Conservation (phyloP, 1,140 invertebrate species). For the Drosophila simulans region DNA sequence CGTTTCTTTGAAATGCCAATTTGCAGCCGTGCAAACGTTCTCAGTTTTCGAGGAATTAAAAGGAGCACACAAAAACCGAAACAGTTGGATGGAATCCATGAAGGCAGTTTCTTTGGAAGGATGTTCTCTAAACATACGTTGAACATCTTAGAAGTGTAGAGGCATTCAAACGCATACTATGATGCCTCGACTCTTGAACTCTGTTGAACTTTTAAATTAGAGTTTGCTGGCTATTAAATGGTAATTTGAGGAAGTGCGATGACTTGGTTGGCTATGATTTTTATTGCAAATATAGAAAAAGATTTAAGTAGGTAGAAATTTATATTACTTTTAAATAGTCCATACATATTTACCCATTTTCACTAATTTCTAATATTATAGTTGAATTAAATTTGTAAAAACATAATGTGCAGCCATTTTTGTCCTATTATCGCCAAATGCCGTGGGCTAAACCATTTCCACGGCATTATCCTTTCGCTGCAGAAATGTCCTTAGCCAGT, state of each 20-base stretch:
- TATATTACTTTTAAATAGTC: too few species aligned
- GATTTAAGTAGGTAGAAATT: too few species aligned
- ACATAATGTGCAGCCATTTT: not conserved
- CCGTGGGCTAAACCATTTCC: conserved; percentile 5
- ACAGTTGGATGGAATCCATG: too few species aligned
- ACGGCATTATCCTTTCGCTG: conserved; percentile 6
- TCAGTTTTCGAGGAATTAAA: conserved; percentile 1
- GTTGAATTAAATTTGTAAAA: too few species aligned
- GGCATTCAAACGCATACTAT: not conserved
- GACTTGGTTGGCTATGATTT: not conserved
- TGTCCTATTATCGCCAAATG: conserved; percentile 2
- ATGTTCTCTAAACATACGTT: not conserved
- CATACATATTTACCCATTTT: too few species aligned
- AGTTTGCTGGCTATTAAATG: not conserved
- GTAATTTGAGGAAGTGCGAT: not conserved
- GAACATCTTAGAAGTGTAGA: not conserved
- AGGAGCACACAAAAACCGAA: not conserved
- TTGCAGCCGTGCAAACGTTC: conserved; percentile 8
- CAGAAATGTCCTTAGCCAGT: conserved; percentile 25
- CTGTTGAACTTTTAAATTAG: not conserved
- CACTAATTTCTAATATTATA: too few species aligned
- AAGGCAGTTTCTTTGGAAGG: not conserved
- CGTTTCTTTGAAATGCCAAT: conserved; percentile 35
- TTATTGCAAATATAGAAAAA: too few species aligned
- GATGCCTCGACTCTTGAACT: not conserved